Conservation (phyloP, 2,113 vertebrate species). For the Labeo rohita region DNA sequence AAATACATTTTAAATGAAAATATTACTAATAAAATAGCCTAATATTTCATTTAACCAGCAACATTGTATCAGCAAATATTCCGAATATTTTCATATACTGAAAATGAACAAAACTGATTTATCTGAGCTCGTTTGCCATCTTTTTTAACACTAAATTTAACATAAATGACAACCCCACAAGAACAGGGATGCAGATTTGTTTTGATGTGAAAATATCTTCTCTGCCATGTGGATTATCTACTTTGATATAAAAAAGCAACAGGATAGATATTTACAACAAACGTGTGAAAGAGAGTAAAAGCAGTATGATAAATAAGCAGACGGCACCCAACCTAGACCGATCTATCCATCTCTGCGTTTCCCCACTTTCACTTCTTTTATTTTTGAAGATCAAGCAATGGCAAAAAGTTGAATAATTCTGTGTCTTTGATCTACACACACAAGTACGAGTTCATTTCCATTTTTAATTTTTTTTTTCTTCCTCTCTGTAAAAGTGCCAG, state of each 20-base stretch:
- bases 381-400: slow-evolving; percentile 83
- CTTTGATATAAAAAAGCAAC: background rate
- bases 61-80: background rate
- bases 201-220: background rate
- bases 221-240: background rate
- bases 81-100: background rate
- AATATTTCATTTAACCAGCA: background rate
- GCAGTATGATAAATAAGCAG: slow-evolving; percentile 46
- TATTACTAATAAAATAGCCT: background rate
- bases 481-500: slow-evolving; percentile 84
- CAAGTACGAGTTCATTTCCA: slow-evolving; percentile 83
- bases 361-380: slow-evolving; percentile 69
- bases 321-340: slow-evolving; percentile 62
- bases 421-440: slow-evolving; percentile 81
- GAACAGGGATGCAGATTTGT: background rate
- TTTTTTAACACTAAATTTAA: background rate
- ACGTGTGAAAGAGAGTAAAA: slow-evolving; percentile 23
- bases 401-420: slow-evolving; percentile 83
- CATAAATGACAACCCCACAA: background rate
- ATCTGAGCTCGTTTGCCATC: background rate
- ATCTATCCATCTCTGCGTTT: slow-evolving; percentile 70
- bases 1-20: background rate
- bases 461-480: slow-evolving; percentile 82
- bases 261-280: background rate
- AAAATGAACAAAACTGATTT: background rate